Evolutionary conservation across 2,888 invertebrate species (phyloP).

Genomic region (Rhogogaster chlorosoma): DNA sequence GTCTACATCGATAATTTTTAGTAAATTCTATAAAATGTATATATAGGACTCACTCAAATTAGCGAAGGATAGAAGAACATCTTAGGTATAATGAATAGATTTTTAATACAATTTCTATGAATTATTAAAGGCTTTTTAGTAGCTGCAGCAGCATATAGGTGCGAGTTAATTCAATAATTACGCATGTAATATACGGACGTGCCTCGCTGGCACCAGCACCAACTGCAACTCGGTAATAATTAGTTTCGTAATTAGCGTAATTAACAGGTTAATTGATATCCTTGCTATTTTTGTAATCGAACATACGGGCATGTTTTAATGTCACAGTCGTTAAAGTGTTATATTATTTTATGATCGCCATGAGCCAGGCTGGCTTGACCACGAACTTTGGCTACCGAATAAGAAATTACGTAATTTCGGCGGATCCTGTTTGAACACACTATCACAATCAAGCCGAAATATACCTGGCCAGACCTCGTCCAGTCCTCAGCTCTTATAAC

Average conservation of each 20-base stretch:
- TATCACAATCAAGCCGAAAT: background rate
- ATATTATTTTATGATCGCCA: slow-evolving; percentile 33
- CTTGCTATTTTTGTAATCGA: slow-evolving; percentile 45
- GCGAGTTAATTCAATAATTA: slow-evolving; percentile 25
- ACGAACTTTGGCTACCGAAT: slow-evolving; percentile 29
- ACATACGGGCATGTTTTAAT: slow-evolving; percentile 45
- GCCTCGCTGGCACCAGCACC: slow-evolving; percentile 60
- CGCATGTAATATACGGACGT: slow-evolving; percentile 11
- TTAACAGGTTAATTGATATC: slow-evolving; percentile 64
- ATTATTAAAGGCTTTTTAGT: background rate
- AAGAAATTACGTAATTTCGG: background rate
- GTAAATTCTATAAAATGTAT: background rate
- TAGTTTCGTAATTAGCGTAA: slow-evolving; percentile 65
- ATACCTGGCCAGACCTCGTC: background rate
- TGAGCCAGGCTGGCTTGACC: background rate
- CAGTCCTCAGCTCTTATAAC: background rate
- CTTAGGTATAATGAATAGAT: background rate
- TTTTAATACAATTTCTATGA: background rate
- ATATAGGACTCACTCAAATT: background rate
- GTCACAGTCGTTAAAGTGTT: slow-evolving; percentile 51
- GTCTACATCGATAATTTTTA: background rate
- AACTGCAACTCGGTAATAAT: slow-evolving; percentile 57
- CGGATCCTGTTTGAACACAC: background rate
- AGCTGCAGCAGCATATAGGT: background rate
- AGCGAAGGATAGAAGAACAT: background rate